Evolutionary conservation across 1,140 invertebrate genomes (phyloP).

Genomic region (Spodoptera litura): DNA sequence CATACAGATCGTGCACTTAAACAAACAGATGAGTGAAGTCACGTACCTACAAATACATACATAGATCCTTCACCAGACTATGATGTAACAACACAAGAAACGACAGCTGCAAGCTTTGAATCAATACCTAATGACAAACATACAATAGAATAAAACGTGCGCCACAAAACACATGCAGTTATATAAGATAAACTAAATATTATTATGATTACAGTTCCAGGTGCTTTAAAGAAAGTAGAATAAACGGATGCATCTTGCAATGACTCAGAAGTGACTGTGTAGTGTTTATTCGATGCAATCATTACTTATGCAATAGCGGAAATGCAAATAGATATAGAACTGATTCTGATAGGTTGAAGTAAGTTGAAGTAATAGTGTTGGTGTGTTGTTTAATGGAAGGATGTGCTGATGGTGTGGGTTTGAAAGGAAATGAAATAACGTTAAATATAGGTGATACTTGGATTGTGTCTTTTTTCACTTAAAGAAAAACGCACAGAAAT

Average conservation of each 20-base stretch:
- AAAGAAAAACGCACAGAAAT: too few species aligned
- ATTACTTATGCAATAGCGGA: conserved; percentile 33
- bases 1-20: too few species aligned
- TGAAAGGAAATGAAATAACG: too few species aligned
- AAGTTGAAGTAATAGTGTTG: background rate
- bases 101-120: too few species aligned
- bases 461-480: too few species aligned
- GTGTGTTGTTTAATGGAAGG: background rate
- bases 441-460: too few species aligned
- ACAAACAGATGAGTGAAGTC: too few species aligned
- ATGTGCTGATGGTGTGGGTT: too few species aligned
- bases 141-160: conserved; percentile 9
- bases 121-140: background rate
- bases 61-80: too few species aligned
- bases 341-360: background rate
- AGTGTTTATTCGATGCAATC: background rate
- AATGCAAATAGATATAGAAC: conserved; percentile 1
- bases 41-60: too few species aligned
- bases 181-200: conserved; percentile 9
- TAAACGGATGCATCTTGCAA: conserved; percentile 6
- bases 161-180: background rate
- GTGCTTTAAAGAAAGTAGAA: conserved; percentile 5
- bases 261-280: conserved; percentile 8
- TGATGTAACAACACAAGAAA: too few species aligned
- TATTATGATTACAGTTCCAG: conserved; percentile 20